Evolutionary conservation across 2,888 invertebrate species (phyloP).

Genomic region (Onthophagus sagittarius): DNA sequence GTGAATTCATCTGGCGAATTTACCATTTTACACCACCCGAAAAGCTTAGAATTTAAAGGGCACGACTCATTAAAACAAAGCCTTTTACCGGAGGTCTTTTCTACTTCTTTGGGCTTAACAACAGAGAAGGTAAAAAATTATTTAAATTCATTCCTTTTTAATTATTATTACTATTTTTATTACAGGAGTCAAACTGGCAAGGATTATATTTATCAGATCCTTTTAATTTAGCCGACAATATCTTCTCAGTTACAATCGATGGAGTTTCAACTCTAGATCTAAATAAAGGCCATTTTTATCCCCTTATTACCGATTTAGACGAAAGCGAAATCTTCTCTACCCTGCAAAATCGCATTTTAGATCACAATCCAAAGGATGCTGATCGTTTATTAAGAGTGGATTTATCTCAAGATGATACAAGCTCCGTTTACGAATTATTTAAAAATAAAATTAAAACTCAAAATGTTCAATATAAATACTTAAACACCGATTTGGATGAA

Average conservation of each 20-base stretch:
- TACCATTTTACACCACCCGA: constrained; percentile 63
- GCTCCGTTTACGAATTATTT: background rate
- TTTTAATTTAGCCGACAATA: constrained; percentile 68
- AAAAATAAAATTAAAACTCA: constrained; percentile 31
- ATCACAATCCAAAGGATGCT: constrained; percentile 58
- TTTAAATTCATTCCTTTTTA: background rate
- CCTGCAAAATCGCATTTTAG: constrained; percentile 56
- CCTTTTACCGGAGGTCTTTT: constrained; percentile 65
- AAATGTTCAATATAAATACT: constrained; percentile 33
- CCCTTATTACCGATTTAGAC: constrained; percentile 59
- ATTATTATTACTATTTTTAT: constrained; percentile 16
- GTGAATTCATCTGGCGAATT: constrained; percentile 55
- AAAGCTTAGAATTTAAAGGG: constrained; percentile 65
- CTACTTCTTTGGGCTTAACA: constrained; percentile 69
- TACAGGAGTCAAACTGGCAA: constrained; percentile 63
- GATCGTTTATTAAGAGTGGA: constrained; percentile 8
- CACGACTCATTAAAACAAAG: constrained; percentile 60
- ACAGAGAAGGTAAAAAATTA: constrained; percentile 59
- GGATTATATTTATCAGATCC: constrained; percentile 67
- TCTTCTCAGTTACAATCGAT: constrained; percentile 66
- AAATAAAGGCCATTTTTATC: constrained; percentile 54
- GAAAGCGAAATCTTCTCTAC: constrained; percentile 60
- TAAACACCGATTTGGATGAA: constrained; percentile 52
- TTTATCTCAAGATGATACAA: constrained; percentile 22
- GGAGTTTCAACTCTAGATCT: constrained; percentile 58